Conservation (phyloP, 1,140 invertebrate species). For the Pomacea maculata region DNA sequence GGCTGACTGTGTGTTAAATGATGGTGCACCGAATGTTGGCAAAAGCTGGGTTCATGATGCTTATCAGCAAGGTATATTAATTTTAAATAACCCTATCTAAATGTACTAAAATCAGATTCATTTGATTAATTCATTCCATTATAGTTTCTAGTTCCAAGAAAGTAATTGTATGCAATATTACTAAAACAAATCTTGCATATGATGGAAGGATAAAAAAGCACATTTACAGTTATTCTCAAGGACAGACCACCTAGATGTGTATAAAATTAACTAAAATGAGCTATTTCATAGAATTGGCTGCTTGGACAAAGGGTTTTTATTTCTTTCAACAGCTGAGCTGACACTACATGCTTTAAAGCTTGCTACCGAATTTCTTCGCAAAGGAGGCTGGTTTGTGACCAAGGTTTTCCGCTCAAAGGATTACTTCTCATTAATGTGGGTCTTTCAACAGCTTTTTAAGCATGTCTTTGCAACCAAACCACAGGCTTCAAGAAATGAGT, state of each 20-base stretch:
- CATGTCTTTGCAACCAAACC: constrained; percentile 93
- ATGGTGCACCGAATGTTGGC: constrained; percentile 99
- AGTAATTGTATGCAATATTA: too few species aligned
- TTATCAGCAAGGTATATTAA: constrained; percentile 80
- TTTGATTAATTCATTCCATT: too few species aligned
- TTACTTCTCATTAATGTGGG: constrained; percentile 94
- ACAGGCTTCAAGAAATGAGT: constrained; percentile 96
- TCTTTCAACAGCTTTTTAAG: constrained; percentile 95
- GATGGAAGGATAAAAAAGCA: too few species aligned
- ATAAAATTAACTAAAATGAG: too few species aligned
- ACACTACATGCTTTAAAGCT: constrained; percentile 93
- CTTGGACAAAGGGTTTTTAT: not conserved
- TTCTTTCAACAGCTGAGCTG: constrained; percentile 72
- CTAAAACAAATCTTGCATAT: too few species aligned
- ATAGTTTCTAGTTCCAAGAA: too few species aligned
- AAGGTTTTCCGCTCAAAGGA: constrained; percentile 99
- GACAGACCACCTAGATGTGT: too few species aligned
- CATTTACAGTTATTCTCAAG: too few species aligned
- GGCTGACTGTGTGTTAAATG: constrained; percentile 95
- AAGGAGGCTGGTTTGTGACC: constrained; percentile 97
- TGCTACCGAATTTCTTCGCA: constrained; percentile 88
- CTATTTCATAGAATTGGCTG: not conserved
- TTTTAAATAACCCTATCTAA: too few species aligned
- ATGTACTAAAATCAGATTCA: too few species aligned
- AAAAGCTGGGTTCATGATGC: constrained; percentile 97